These are phyloP conservation scores for Andrena bicolor DNA, from an alignment of 2,888 invertebrate species.

Conservation along the genomic window DNA sequence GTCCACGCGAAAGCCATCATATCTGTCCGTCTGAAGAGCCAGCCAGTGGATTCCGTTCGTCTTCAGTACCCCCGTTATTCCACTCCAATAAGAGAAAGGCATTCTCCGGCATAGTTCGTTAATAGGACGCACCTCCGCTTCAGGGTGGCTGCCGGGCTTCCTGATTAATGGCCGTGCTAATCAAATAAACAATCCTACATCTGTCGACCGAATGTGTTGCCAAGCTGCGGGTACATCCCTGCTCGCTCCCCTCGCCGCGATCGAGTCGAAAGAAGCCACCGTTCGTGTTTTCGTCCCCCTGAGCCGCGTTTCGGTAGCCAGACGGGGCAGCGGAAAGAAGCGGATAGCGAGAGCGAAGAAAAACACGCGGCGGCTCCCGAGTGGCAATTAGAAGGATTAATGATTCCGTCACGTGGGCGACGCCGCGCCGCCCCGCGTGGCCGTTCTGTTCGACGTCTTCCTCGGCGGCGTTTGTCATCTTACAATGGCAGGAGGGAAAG, in stretches of 20 bases:
- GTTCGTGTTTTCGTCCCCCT: constrained; percentile 52
- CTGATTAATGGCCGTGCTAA: constrained; percentile 80
- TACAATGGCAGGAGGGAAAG: constrained; percentile 1
- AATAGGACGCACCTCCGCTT: constrained; percentile 57
- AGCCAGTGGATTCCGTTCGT: not conserved
- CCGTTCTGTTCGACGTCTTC: constrained; percentile 35
- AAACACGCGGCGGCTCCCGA: constrained; percentile 71
- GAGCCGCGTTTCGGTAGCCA: constrained; percentile 4
- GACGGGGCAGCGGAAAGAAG: constrained; percentile 36
- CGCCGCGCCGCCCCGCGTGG: constrained; percentile 16
- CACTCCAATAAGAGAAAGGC: constrained; percentile 46
- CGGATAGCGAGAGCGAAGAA: constrained; percentile 57
- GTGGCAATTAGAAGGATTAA: constrained; percentile 82
- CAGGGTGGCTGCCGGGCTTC: constrained; percentile 51
- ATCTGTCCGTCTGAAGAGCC: not conserved
- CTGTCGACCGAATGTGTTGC: constrained; percentile 80
- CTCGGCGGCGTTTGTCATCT: constrained; percentile 48
- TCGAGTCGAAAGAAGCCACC: constrained; percentile 47
- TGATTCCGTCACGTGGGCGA: constrained; percentile 72
- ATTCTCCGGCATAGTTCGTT: constrained; percentile 45
- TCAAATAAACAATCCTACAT: constrained; percentile 82
- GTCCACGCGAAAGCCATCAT: constrained; percentile 19
- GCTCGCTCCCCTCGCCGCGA: constrained; percentile 9
- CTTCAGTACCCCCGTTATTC: not conserved
- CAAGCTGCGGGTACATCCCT: constrained; percentile 59